Evolutionary conservation across 2,797 vertebrate species (phyloP), one percentile per base, ranked within the genome.

Genomic region (Hapalemur alaotrensis): DNA sequence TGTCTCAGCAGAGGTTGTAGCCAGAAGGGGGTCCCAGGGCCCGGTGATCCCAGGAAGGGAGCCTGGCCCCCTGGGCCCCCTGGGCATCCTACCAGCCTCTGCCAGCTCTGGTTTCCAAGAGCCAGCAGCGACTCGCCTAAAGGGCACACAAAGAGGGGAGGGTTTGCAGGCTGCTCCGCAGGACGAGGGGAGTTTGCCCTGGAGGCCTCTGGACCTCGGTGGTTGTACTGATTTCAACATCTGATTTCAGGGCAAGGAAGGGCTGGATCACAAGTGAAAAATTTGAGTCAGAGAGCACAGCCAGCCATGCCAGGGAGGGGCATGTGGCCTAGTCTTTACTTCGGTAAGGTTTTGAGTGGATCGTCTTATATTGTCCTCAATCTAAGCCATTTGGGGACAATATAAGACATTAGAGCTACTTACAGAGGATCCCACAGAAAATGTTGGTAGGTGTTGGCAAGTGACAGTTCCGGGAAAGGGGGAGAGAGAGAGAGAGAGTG

Each of bases 101-200:
- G 88, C 67, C 61, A 46, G 50, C 38, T 81, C 86, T 61, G 69
- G 78, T 91, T 96, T 97, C 93, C 30, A 91, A 87, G 94, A 83
- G 78, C 15, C 1, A 0, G 28, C 30, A 2, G 84, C 0, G 5
- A 38, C 28, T 92, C 23, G 18, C 75, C 67, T 0, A 1, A n/a
- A 72, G 84, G 83, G 2, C 32, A 1, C 2, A 7, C 1, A 11
- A 67, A 52, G 43, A 79, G 22, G n/a, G 57, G 17, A 23, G n/a
- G 52, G 48, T n/a, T 43, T 48, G 50, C 46, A n/a, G 86, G 57
- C 50, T 75, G 69, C 54, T 89, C 35, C 67, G 15, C 38, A 9
- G 0, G n/a, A 12, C 0, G 43, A 23, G 1, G 0, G 1, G 28
- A 38, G 41, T 82, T 54, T 93, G 63, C 3, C 0, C 69, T 4